These are phyloP conservation scores for Myrmecophaga tridactyla DNA, from an alignment of 2,113 vertebrate genomes.

Conservation along the genomic window DNA sequence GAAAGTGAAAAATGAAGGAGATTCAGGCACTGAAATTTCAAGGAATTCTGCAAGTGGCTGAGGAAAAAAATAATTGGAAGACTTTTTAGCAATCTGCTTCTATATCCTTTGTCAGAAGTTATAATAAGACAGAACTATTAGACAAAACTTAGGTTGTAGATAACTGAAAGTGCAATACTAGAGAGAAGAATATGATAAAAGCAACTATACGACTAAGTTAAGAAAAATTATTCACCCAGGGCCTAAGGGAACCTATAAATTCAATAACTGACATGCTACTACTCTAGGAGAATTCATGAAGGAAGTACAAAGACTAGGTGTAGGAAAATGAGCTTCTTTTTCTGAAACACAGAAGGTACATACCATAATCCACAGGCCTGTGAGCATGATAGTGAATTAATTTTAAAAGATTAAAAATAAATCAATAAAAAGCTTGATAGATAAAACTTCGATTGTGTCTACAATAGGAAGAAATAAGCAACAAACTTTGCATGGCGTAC, in stretches of 20 bases:
- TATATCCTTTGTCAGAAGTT: slow-evolving; percentile 1
- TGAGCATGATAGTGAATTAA: not conserved
- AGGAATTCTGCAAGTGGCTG: not conserved
- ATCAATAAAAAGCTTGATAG: too few species aligned
- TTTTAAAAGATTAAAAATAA: not conserved
- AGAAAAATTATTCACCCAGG: slow-evolving; percentile 11
- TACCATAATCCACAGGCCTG: not conserved
- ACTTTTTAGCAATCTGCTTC: not conserved
- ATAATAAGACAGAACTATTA: not conserved
- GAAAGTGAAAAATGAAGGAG: not conserved
- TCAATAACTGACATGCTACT: not conserved
- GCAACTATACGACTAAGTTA: slow-evolving; percentile 6
- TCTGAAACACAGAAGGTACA: not conserved
- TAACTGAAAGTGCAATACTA: not conserved
- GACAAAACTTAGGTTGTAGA: not conserved
- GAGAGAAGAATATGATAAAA: slow-evolving; percentile 39
- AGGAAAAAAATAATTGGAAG: not conserved
- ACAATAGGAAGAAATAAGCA: not conserved
- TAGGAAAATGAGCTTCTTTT: not conserved
- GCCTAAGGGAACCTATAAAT: slow-evolving; percentile 18
- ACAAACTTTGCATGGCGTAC: not conserved
- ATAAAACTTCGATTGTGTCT: not conserved
- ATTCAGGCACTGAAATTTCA: not conserved
- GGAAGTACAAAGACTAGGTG: not conserved
- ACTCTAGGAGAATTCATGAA: not conserved